Evolutionary conservation across 2,888 invertebrate genomes (phyloP).

Genomic region (Drosophila testacea): DNA sequence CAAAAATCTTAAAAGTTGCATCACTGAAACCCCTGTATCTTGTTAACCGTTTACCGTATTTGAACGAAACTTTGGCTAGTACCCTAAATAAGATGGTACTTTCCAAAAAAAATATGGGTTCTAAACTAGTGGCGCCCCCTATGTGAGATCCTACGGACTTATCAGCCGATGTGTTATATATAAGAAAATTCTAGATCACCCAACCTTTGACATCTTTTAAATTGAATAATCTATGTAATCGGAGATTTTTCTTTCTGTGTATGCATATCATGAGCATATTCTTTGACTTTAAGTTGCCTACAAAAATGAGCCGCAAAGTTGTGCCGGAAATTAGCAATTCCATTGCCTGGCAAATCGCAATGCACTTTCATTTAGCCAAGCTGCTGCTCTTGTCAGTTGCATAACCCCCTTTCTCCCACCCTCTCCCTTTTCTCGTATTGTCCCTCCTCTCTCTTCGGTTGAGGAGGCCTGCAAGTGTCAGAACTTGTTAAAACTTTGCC

Average conservation of each 20-base stretch:
- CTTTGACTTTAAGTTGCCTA: constrained; percentile 29
- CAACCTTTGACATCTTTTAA: too few relatives aligned
- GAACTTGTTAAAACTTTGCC: constrained; percentile 82
- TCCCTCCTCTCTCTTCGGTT: neutral
- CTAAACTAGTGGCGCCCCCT: too few relatives aligned
- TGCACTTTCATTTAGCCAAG: constrained; percentile 69
- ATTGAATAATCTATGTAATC: too few relatives aligned
- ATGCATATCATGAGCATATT: constrained; percentile 41
- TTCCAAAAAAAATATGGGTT: too few relatives aligned
- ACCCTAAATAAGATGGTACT: too few relatives aligned
- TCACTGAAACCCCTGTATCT: too few relatives aligned
- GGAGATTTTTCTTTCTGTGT: neutral
- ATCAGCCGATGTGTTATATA: too few relatives aligned
- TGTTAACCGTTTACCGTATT: too few relatives aligned
- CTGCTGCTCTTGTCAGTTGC: constrained; percentile 52
- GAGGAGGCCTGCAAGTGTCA: constrained; percentile 73
- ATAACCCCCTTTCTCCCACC: constrained; percentile 16
- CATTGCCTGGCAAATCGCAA: constrained; percentile 64
- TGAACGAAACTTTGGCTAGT: too few relatives aligned
- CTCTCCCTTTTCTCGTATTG: neutral
- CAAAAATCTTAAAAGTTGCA: too few relatives aligned
- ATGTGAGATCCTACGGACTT: too few relatives aligned
- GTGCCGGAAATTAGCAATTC: constrained; percentile 80
- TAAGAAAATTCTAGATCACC: too few relatives aligned
- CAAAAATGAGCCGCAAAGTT: constrained; percentile 71